phyloP scores from a whole-genome alignment of 2,113 vertebrate species.

The Lasiurus cinereus region DNA sequence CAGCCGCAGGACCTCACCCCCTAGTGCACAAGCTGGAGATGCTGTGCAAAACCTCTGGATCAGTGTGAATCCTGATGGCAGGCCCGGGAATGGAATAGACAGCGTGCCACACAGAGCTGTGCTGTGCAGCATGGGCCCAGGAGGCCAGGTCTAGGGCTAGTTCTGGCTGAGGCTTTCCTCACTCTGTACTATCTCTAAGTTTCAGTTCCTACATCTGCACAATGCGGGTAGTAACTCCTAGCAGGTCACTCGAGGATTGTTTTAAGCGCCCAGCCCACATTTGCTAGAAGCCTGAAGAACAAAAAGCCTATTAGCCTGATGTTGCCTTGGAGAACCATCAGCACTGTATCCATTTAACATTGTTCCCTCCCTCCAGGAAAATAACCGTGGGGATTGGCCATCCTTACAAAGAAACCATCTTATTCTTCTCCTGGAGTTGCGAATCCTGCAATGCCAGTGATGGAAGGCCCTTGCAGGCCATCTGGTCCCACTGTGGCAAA shows the following conservation, averaged over 20 bases:
- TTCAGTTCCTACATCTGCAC: background rate
- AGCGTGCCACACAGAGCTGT: no score
- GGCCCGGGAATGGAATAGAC: no score
- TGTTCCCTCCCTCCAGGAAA: background rate
- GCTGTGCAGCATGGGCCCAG: background rate
- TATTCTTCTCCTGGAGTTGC: background rate
- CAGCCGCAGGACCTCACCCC: rapidly evolving
- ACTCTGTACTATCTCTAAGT: background rate
- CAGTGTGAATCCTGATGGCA: background rate
- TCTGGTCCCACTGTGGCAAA: background rate
- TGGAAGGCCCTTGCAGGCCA: background rate
- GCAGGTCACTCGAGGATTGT: background rate
- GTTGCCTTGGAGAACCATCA: background rate
- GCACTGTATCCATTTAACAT: background rate
- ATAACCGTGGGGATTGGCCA: background rate
- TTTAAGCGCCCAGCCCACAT: background rate
- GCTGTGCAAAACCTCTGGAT: background rate
- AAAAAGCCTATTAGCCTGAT: background rate
- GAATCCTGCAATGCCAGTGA: background rate
- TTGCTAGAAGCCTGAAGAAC: background rate
- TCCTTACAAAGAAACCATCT: background rate
- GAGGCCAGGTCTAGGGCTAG: background rate
- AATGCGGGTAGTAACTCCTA: background rate
- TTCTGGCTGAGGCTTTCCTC: background rate
- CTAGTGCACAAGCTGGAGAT: background rate